These are phyloP conservation scores for Rhamphomyia laevipes DNA, from an alignment of 2,888 invertebrate species.

Conservation along the genomic window DNA sequence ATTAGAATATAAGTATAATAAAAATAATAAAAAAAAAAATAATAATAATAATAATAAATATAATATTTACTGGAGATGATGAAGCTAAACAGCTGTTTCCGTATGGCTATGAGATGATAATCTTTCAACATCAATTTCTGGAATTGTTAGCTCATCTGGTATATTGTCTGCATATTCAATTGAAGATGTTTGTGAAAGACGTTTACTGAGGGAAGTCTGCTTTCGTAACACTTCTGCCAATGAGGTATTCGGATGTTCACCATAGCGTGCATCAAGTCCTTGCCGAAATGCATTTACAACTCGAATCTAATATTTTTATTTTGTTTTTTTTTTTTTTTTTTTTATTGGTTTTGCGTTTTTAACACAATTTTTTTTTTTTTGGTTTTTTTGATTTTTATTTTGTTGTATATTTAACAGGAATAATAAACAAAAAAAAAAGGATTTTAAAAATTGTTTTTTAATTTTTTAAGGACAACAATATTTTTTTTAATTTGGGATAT, in stretches of 20 bases:
- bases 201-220: constrained; percentile 84
- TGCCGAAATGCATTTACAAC: constrained; percentile 99
- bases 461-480: too few relatives aligned
- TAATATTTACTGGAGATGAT: too few relatives aligned
- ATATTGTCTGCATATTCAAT: constrained; percentile 85
- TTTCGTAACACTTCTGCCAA: constrained; percentile 88
- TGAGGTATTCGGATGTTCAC: constrained; percentile 85
- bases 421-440: too few relatives aligned
- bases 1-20: too few relatives aligned
- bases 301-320: constrained; percentile 66
- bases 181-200: constrained; percentile 83
- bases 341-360: too few relatives aligned
- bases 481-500: too few relatives aligned
- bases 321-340: constrained; percentile 11
- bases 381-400: too few relatives aligned
- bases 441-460: too few relatives aligned
- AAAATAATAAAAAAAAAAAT: too few relatives aligned
- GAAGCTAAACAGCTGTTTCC: constrained; percentile 90
- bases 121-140: constrained; percentile 85
- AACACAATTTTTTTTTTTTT: too few relatives aligned
- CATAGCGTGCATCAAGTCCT: constrained; percentile 91
- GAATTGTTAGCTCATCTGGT: constrained; percentile 78
- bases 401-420: too few relatives aligned
- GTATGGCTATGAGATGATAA: constrained; percentile 89
- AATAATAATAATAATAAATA: too few relatives aligned